Evolutionary conservation across 2,888 invertebrate species (phyloP).

Genomic region (Aphodius granarius): DNA sequence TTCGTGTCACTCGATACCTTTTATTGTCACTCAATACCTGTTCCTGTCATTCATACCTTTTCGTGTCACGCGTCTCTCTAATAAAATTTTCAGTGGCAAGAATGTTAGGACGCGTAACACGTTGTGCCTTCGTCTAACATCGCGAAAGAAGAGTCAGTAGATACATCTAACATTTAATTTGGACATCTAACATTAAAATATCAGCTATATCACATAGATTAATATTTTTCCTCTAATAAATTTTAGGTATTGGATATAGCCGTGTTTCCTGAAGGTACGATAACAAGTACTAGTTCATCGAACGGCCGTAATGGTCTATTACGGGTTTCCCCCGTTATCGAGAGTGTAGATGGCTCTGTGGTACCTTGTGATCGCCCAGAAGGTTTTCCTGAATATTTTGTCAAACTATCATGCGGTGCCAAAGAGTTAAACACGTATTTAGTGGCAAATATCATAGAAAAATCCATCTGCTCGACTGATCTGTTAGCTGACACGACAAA

Average conservation of each 20-base stretch:
- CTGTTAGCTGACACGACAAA: background rate
- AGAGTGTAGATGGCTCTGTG: constrained; percentile 39
- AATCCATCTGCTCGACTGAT: constrained; percentile 55
- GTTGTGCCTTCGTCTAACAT: too few relatives aligned
- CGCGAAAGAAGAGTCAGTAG: too few relatives aligned
- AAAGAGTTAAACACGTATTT: constrained; percentile 62
- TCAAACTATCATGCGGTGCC: constrained; percentile 65
- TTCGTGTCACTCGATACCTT: too few relatives aligned
- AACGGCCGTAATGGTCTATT: constrained; percentile 46
- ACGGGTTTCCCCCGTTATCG: constrained; percentile 50
- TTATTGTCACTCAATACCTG: too few relatives aligned
- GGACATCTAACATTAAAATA: too few relatives aligned
- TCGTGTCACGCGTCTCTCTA: too few relatives aligned
- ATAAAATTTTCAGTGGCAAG: too few relatives aligned
- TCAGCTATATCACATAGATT: too few relatives aligned
- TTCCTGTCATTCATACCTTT: too few relatives aligned
- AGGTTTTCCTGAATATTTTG: constrained; percentile 55
- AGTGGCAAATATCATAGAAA: constrained; percentile 71
- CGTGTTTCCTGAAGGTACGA: constrained; percentile 73
- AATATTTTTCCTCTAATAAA: too few relatives aligned
- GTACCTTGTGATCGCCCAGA: constrained; percentile 44
- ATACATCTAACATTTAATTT: too few relatives aligned
- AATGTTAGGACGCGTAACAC: too few relatives aligned
- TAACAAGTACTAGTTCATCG: constrained; percentile 47
- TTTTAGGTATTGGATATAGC: constrained; percentile 71